phyloP scores from a whole-genome alignment of 2,113 vertebrate genomes.

The Chlorodrepanis virens region DNA sequence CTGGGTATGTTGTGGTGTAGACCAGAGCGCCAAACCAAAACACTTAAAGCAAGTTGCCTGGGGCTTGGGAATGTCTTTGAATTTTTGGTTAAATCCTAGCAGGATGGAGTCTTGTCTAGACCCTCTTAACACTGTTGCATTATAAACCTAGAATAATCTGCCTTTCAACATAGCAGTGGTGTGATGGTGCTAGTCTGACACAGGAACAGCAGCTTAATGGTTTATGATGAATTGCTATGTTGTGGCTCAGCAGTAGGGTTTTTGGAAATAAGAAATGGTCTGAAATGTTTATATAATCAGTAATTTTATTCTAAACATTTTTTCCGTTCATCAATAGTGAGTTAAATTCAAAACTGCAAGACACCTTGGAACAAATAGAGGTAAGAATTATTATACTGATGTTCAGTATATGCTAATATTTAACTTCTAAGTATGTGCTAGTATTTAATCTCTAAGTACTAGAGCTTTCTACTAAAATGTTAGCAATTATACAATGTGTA shows the following conservation, averaged over 20 bases:
- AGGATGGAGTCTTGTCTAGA: neutral
- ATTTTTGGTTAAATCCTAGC: neutral
- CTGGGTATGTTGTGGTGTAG: neutral
- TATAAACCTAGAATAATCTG: neutral
- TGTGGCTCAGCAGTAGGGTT: neutral
- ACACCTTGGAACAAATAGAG: slow-evolving; percentile 98
- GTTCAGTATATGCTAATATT: neutral
- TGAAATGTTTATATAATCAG: neutral
- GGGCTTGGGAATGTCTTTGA: neutral
- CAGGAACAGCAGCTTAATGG: neutral
- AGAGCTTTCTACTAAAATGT: neutral
- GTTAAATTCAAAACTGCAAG: slow-evolving; percentile 96
- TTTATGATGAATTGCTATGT: neutral
- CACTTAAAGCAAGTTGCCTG: neutral
- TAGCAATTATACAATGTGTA: neutral
- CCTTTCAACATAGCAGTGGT: neutral
- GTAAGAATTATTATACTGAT: slow-evolving; percentile 69
- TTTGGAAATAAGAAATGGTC: neutral
- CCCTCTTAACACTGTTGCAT: neutral
- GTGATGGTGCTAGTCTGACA: neutral
- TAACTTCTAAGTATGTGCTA: neutral
- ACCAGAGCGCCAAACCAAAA: neutral
- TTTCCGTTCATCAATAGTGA: slow-evolving; percentile 77
- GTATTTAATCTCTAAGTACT: neutral
- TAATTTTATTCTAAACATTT: neutral